Conservation (phyloP, 2,113 vertebrate genomes). For the Eulemur rufifrons region DNA sequence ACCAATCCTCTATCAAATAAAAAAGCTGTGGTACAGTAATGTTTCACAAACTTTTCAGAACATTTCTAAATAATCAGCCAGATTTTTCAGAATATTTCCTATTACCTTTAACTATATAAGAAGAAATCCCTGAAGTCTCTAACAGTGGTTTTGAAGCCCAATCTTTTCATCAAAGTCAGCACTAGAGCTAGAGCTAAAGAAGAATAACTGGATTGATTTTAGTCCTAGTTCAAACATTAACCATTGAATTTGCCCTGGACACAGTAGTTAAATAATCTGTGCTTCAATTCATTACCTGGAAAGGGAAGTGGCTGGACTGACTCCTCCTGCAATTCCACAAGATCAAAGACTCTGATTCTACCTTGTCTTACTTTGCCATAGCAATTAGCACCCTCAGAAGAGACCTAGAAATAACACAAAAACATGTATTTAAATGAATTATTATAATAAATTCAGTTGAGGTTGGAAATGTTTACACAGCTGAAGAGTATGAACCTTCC, state of each 20-base stretch:
- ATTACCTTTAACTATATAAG: neutral
- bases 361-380: neutral
- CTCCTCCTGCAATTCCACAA: neutral
- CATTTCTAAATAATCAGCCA: neutral
- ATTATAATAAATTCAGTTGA: conserved; percentile 51
- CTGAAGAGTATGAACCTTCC: conserved; percentile 47
- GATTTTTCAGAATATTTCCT: conserved; percentile 29
- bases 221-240: neutral
- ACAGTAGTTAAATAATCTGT: neutral
- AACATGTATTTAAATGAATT: conserved; percentile 58
- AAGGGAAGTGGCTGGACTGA: neutral
- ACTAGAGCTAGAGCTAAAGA: neutral
- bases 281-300: neutral
- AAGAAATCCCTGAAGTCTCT: neutral
- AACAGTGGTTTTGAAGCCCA: conserved; percentile 22
- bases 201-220: neutral
- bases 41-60: neutral
- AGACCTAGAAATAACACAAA: conserved; percentile 32
- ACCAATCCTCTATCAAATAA: neutral
- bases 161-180: neutral
- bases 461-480: conserved; percentile 52
- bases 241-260: neutral
- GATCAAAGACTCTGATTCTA: neutral
- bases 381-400: neutral
- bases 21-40: neutral